Evolutionary conservation across 2,888 invertebrate genomes (phyloP).

Genomic region (Clistopyga incitator): DNA sequence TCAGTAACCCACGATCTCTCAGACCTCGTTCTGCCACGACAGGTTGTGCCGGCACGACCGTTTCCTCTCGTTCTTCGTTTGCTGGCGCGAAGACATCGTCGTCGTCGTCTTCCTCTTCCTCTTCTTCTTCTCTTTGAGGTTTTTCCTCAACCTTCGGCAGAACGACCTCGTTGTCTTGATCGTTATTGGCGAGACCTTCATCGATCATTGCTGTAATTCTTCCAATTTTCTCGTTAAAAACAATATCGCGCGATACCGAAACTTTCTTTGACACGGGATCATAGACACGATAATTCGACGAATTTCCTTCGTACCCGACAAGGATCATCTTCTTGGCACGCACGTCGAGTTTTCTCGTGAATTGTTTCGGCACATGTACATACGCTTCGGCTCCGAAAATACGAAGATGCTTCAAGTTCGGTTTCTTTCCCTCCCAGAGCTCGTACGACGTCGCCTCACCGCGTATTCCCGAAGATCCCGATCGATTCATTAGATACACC

Average conservation of each 20-base stretch:
- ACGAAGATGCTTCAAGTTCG: too few species aligned
- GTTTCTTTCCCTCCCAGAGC: constrained; percentile 6
- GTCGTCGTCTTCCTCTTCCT: too few species aligned
- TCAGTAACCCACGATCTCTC: too few species aligned
- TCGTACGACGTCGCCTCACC: constrained; percentile 32
- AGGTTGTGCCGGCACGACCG: too few species aligned
- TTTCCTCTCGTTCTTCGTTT: too few species aligned
- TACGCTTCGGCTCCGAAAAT: background rate
- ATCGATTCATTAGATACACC: constrained; percentile 25
- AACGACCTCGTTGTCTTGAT: too few species aligned
- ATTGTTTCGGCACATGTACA: background rate
- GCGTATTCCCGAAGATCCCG: background rate
- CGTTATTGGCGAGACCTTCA: too few species aligned
- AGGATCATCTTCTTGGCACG: background rate
- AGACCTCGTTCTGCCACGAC: too few species aligned
- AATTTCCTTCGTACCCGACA: constrained; percentile 1
- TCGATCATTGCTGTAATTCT: too few species aligned
- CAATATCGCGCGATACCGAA: background rate
- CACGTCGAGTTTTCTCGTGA: background rate
- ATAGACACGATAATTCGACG: constrained; percentile 11
- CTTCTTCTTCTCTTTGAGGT: too few species aligned
- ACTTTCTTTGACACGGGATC: constrained; percentile 5
- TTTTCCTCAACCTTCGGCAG: too few species aligned
- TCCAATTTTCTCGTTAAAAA: background rate
- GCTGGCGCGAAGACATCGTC: too few species aligned